Conservation (phyloP, 1,140 invertebrate species). For the Cydia amplana region DNA sequence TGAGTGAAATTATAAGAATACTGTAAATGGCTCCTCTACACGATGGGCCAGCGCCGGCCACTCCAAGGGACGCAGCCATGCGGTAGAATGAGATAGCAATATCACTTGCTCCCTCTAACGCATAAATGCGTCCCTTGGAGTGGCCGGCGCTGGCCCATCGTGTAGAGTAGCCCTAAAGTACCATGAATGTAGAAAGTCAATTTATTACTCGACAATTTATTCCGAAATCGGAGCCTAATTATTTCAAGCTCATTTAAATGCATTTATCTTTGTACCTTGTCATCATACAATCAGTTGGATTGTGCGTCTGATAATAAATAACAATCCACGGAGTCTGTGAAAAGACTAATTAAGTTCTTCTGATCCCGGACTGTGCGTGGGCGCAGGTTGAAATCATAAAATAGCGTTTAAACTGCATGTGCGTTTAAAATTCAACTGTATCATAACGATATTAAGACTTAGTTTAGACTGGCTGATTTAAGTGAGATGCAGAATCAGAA, state of each 20-base stretch:
- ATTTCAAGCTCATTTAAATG: slow-evolving; percentile 44
- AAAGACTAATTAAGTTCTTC: slow-evolving; percentile 72
- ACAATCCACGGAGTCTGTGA: slow-evolving; percentile 54
- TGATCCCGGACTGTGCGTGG: slow-evolving; percentile 58
- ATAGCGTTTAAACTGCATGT: background rate
- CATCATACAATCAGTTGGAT: slow-evolving; percentile 60
- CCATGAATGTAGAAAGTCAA: background rate
- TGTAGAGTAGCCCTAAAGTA: background rate
- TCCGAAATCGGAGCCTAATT: slow-evolving; percentile 34
- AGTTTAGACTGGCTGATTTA: background rate
- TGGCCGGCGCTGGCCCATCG: too few species aligned
- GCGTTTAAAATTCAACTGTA: slow-evolving; percentile 13
- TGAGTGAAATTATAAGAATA: slow-evolving; percentile 13
- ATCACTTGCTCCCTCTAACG: too few species aligned
- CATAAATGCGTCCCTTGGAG: too few species aligned
- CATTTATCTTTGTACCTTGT: slow-evolving; percentile 50
- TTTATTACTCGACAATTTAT: slow-evolving; percentile 11
- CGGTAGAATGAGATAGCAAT: too few species aligned
- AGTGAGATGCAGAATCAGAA: slow-evolving; percentile 45
- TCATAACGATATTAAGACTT: background rate
- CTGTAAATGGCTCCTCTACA: too few species aligned
- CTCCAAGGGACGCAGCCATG: too few species aligned
- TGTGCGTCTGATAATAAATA: slow-evolving; percentile 63
- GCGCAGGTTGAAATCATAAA: slow-evolving; percentile 36
- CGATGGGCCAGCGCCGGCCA: too few species aligned